Conservation (phyloP, 2,888 invertebrate species). For the Geotrupes spiniger region DNA sequence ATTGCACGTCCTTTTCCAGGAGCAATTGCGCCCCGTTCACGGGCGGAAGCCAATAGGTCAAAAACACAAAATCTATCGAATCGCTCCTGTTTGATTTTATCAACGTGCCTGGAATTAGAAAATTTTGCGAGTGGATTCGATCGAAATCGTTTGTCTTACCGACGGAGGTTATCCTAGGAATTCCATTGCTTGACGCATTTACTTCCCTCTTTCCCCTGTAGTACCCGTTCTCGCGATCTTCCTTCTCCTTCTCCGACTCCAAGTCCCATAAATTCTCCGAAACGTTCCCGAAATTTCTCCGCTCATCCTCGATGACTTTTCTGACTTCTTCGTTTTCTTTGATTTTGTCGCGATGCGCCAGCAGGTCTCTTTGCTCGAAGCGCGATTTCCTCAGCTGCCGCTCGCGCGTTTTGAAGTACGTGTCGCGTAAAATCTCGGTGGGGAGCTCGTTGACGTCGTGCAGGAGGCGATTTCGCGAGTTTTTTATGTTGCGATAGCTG, state of each 20-base stretch:
- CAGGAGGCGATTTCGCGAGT: conserved; percentile 42
- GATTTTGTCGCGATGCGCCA: conserved; percentile 42
- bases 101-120: conserved; percentile 37
- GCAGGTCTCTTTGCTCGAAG: conserved; percentile 47
- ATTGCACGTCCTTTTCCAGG: conserved; percentile 62
- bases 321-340: conserved; percentile 43
- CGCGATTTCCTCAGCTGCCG: conserved; percentile 43
- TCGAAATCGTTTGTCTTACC: conserved; percentile 33
- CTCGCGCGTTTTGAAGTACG: conserved; percentile 47
- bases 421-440: conserved; percentile 47
- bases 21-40: conserved; percentile 57
- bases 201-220: conserved; percentile 40
- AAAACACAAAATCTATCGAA: conserved; percentile 65
- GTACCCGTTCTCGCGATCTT: conserved; percentile 48
- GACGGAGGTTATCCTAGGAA: conserved; percentile 45
- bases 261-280: conserved; percentile 54
- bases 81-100: conserved; percentile 57
- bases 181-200: conserved; percentile 25
- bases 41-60: conserved; percentile 72
- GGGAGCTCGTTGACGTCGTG: conserved; percentile 46
- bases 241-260: conserved; percentile 56
- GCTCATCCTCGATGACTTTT: conserved; percentile 40
- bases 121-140: background rate
- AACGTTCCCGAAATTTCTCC: conserved; percentile 34
- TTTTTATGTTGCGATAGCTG: conserved; percentile 44